phyloP scores from a whole-genome alignment of 2,797 vertebrate species.

The Enteromius thamalakanensis region DNA sequence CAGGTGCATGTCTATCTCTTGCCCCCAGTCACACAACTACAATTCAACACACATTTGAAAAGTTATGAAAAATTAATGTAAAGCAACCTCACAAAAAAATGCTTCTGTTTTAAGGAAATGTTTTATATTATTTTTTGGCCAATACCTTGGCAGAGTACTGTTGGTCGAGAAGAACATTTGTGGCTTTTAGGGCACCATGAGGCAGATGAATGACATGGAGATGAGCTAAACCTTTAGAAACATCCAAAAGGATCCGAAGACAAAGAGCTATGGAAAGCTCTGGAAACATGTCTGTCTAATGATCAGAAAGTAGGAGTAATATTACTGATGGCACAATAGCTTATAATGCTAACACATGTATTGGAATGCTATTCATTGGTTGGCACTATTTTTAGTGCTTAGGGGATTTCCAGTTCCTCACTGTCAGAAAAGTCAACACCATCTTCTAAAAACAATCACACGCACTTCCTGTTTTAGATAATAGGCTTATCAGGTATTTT shows the following conservation, averaged over 20 bases:
- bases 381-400: not conserved
- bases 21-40: slow-evolving; percentile 74
- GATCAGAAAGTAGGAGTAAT: not conserved
- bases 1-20: slow-evolving; percentile 60
- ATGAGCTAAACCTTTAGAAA: slow-evolving; percentile 70
- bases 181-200: slow-evolving; percentile 72
- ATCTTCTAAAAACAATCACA: not conserved
- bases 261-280: slow-evolving; percentile 66
- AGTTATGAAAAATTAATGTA: not conserved
- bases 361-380: not conserved
- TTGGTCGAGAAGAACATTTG: slow-evolving; percentile 72
- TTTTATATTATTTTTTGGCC: too few species aligned
- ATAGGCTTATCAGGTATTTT: not conserved
- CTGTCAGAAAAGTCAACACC: not conserved
- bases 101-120: not conserved
- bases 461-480: not conserved
- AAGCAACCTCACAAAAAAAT: not conserved
- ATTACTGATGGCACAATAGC: not conserved
- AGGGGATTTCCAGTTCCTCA: slow-evolving; percentile 20
- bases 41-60: not conserved
- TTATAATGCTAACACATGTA: not conserved
- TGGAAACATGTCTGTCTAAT: slow-evolving; percentile 66
- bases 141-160: slow-evolving; percentile 74
- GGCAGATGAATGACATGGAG: slow-evolving; percentile 67
- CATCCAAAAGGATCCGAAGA: slow-evolving; percentile 68